Evolutionary conservation across 2,797 vertebrate species (phyloP).

Genomic region (Anisognathus igniventris): DNA sequence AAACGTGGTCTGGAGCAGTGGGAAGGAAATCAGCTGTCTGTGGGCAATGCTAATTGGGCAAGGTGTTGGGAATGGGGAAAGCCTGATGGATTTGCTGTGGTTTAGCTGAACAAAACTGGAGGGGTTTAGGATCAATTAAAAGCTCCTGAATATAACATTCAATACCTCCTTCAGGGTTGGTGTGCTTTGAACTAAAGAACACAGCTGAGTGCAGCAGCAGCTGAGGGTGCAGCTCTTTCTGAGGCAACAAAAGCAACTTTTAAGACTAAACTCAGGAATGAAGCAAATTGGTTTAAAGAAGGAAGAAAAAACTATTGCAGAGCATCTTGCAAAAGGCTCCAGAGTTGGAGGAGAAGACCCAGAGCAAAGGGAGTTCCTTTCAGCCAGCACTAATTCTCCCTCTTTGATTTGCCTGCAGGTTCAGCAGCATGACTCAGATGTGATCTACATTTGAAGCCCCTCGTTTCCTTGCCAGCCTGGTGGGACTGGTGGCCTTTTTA

Average conservation of each 20-base stretch:
- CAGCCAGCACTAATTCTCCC: background rate
- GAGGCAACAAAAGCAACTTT: background rate
- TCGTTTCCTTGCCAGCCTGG: background rate
- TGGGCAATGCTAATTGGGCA: background rate
- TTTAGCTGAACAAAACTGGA: background rate
- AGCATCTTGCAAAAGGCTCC: background rate
- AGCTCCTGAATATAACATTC: background rate
- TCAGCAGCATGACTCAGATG: slow-evolving; percentile 64
- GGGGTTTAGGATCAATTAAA: background rate
- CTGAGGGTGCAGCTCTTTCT: background rate
- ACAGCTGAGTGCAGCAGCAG: background rate
- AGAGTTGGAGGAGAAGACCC: background rate
- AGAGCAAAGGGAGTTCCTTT: background rate
- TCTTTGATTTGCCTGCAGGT: slow-evolving; percentile 50
- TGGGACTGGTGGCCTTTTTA: background rate
- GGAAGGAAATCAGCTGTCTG: background rate
- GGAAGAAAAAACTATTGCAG: background rate
- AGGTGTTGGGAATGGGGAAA: background rate
- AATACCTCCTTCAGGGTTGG: background rate
- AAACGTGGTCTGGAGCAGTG: background rate
- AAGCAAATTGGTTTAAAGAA: background rate
- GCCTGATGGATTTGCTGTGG: background rate
- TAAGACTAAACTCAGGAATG: background rate
- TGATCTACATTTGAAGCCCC: slow-evolving; percentile 70
- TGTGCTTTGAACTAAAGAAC: background rate